These are phyloP conservation scores for Mastigias papua DNA, from an alignment of 30 jellyfish, hydroid and myxozoan species.

Conservation along the genomic window DNA sequence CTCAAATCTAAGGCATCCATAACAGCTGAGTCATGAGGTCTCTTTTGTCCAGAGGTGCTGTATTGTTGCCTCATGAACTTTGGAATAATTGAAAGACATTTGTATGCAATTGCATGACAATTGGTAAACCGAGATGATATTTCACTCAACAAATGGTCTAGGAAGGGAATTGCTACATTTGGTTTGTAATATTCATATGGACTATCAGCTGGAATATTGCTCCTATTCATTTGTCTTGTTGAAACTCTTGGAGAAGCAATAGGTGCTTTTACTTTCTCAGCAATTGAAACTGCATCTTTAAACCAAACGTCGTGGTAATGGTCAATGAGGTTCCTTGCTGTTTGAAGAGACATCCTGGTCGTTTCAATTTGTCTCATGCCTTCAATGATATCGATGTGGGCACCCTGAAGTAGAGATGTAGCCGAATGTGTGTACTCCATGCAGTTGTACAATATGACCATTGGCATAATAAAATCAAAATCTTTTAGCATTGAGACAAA, in stretches of 20 bases:
- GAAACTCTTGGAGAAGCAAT: slow-evolving; percentile 8
- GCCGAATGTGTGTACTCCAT: slow-evolving; percentile 28
- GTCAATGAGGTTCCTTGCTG: slow-evolving; percentile 20
- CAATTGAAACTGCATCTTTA: slow-evolving; percentile 3
- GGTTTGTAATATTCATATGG: not conserved
- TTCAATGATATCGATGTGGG: slow-evolving; percentile 18
- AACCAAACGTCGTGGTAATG: slow-evolving; percentile 1
- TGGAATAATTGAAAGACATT: not conserved
- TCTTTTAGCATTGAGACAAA: not conserved
- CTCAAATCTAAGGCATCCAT: not conserved
- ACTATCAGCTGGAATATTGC: not conserved
- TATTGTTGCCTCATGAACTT: not conserved
- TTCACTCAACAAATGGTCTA: not conserved
- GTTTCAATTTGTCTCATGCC: slow-evolving; percentile 15
- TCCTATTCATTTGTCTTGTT: not conserved
- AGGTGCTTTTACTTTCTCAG: slow-evolving; percentile 10
- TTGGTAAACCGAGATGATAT: not conserved
- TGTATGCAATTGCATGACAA: not conserved
- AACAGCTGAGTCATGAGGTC: not conserved
- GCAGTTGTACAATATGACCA: slow-evolving; percentile 2
- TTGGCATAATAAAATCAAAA: slow-evolving; percentile 6
- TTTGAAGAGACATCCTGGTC: not conserved
- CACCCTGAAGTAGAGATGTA: slow-evolving; percentile 36
- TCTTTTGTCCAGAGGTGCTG: no score
- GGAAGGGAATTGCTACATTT: slow-evolving; percentile 7